phyloP scores from a whole-genome alignment of 2,888 invertebrate species.

The Pharmacophagus antenor region DNA sequence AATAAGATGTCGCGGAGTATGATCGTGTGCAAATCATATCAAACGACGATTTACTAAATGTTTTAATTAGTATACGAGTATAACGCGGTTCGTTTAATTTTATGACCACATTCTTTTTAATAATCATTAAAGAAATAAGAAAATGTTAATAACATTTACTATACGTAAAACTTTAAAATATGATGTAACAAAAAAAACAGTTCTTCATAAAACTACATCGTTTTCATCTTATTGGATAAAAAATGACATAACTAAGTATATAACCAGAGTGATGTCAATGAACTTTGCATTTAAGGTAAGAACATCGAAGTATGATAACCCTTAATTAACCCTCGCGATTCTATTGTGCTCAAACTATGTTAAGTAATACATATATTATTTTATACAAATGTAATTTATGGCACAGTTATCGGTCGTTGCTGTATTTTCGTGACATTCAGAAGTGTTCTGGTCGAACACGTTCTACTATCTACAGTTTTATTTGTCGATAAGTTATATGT shows the following conservation, averaged over 20 bases:
- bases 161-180: no score
- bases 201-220: background rate
- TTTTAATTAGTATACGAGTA: background rate
- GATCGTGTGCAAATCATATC: background rate
- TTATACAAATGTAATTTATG: no score
- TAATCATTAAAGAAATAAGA: no score
- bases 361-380: background rate
- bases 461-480: no score
- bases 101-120: background rate
- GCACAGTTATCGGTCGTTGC: no score
- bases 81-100: background rate
- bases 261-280: background rate
- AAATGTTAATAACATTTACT: no score
- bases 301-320: background rate
- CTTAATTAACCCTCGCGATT: background rate
- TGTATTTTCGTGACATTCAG: no score
- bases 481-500: no score
- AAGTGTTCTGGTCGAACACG: no score
- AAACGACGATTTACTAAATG: background rate
- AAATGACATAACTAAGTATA: background rate
- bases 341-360: background rate
- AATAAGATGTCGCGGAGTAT: background rate
- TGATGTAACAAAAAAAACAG: background rate
- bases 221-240: background rate
- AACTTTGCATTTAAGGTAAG: background rate